Percentiles rank a stretch among this genome's conserved stretches.
Conservation (phyloP, 2,888 invertebrate species). For the Chaetogeoica ovagalla region DNA sequence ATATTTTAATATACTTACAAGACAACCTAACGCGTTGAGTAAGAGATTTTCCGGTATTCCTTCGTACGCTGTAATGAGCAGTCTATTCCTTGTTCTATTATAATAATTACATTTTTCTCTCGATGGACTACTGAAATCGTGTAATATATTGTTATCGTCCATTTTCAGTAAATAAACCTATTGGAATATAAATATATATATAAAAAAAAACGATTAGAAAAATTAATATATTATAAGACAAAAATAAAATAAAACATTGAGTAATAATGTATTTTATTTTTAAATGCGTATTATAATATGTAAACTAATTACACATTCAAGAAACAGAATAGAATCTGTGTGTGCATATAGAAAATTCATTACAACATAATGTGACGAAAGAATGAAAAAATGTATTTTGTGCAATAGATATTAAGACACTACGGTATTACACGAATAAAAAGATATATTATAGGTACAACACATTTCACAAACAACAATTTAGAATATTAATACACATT, state of each 20-base stretch:
- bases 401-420: too few species aligned
- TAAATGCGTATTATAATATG: background rate
- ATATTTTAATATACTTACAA: constrained; percentile 61
- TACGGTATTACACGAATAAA: too few species aligned
- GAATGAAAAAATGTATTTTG: too few species aligned
- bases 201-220: background rate
- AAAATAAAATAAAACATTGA: too few species aligned
- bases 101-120: constrained; percentile 55
- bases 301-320: background rate
- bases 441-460: too few species aligned
- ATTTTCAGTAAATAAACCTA: constrained; percentile 14
- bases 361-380: too few species aligned
- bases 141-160: constrained; percentile 1
- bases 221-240: background rate
- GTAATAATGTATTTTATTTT: too few species aligned
- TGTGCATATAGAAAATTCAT: too few species aligned
- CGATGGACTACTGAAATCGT: constrained; percentile 32
- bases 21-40: constrained; percentile 78
- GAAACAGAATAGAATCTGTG: background rate
- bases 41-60: constrained; percentile 91
- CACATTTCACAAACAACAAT: too few species aligned
- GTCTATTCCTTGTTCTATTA: constrained; percentile 55
- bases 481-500: too few species aligned
- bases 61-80: constrained; percentile 61
- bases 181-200: background rate